Base-by-base conservation (phyloP, 1,140 invertebrate species). In the Drosophila pallidifrons region DNA sequence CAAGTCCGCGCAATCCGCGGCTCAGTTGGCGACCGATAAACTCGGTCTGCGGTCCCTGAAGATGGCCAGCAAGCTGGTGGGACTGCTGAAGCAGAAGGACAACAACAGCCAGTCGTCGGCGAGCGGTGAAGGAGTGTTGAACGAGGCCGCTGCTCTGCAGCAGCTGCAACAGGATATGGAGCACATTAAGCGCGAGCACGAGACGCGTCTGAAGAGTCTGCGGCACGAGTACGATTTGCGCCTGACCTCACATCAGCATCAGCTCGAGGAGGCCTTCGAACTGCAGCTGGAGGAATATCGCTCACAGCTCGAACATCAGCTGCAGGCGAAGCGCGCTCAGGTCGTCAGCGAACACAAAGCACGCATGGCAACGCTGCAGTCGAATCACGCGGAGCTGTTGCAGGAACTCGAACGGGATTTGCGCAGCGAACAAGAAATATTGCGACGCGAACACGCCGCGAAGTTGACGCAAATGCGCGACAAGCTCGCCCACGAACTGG, bases 371-470 rank as follows among this genome's bases (percentile, higher is more conserved):
- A 93, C 94, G 52, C 73, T 94, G 32, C 93, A 93, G 60, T 86
- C 92, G 61, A 94, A 94, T 57, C 94, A 94, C 73, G 80, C 92
- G 0, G 91, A 93, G 60, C 91, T 94, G 16, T 90, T 94, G 15
- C 93, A 94, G 5, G 95, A 95, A 59, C 77, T 95, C 5, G 94
- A 94, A 67, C 93, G 94, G 5, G 95, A 95, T 65, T 94, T 95
- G 73, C 94, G 94, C 77, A 93, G 93, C 70, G 95, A 95, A 93
- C 94, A 95, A 82, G 93, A 93, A 67, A 89, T 95, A 0, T 85
- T 96, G 0, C 93, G 95, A 2, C 94, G 94, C 10, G 95, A 96
- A 61, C 95, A 96, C 80, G 94, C 95, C 45, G 94, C 94, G 41
- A 93, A 95, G 71, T 77, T 96, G 41, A 92, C 94, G 10, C 95